These are phyloP conservation scores for Beris chalybata DNA, from an alignment of 2,888 invertebrate species.

Conservation along the genomic window DNA sequence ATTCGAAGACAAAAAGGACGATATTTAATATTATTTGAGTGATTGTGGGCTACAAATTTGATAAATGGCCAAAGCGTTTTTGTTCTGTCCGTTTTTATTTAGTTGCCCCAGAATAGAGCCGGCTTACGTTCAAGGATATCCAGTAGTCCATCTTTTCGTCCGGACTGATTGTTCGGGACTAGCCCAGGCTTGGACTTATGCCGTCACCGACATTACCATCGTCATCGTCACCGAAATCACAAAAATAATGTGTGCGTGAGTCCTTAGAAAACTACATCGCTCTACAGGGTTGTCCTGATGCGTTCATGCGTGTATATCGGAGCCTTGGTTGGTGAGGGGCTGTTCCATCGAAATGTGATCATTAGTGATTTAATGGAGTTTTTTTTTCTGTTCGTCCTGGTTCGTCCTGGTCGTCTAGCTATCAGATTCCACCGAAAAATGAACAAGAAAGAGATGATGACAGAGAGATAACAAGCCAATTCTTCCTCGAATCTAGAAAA, in stretches of 20 bases:
- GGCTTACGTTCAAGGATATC: too few relatives aligned
- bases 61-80: slow-evolving; percentile 34
- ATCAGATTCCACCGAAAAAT: background rate
- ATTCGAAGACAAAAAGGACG: slow-evolving; percentile 24
- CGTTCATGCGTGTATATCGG: too few relatives aligned
- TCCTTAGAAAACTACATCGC: too few relatives aligned
- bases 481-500: background rate
- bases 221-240: too few relatives aligned
- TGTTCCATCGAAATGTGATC: slow-evolving; percentile 6
- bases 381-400: background rate
- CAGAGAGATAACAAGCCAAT: background rate
- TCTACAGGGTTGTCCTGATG: too few relatives aligned
- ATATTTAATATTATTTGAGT: slow-evolving; percentile 36
- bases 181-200: too few relatives aligned
- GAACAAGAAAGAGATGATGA: background rate
- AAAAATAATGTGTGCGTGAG: too few relatives aligned
- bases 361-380: slow-evolving; percentile 11
- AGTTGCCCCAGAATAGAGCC: too few relatives aligned
- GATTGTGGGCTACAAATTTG: slow-evolving; percentile 36
- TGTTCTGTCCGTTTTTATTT: background rate
- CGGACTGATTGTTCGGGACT: too few relatives aligned
- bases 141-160: too few relatives aligned
- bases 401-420: background rate
- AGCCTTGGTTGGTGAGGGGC: background rate
- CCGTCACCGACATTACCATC: too few relatives aligned